Base-by-base conservation (phyloP, 2,797 vertebrate species). In the Natrix natrix region DNA sequence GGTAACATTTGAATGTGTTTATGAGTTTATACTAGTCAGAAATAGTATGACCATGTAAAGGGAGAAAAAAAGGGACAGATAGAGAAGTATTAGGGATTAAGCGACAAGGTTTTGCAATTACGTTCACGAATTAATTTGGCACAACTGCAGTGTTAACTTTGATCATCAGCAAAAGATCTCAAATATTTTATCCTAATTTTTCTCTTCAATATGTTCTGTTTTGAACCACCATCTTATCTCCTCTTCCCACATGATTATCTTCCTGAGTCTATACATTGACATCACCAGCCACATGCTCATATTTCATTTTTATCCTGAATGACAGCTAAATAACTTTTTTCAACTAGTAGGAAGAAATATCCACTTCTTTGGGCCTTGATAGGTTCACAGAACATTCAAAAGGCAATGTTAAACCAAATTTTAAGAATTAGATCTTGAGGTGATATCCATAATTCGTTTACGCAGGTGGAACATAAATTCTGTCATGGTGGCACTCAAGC, bases 401-500 rank as follows among this genome's bases (percentile, higher is more conserved):
- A 59, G 24, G 86, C 86, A 61, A 57, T 60, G 26, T 87, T 59
- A 57, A 86, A 60, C 22, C 1, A 54, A 94, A 91, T 54, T 56
- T 32, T 95, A 61, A 93, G 95, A 92, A 95, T 86, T 95, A 0
- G 94, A 91, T 91, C 93, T 93, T 93, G 94, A 26, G 1, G 97
- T 97, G 88, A 99, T 95, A 56, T 99, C 98, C 0, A 94, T 0
- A 37, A 99, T 95, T 0, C 98, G 98, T 95, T 98, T 98, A 1
- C 99, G 98, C 92, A 99, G 97, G 97, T 99, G 98, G 92, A 98
- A 97, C 97, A 99, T 97, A 95, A 99, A 99, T 91, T 99, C 99
- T 55, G 99, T 99, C 99, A 99, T 99, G 97, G 99, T 99, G 97
- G 99, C 98, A 0, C 99, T 98, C 90, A 99, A 97, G 96, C 98